Base-by-base conservation (phyloP, 64 coral and sea anemone species). In the Montipora capricornis region DNA sequence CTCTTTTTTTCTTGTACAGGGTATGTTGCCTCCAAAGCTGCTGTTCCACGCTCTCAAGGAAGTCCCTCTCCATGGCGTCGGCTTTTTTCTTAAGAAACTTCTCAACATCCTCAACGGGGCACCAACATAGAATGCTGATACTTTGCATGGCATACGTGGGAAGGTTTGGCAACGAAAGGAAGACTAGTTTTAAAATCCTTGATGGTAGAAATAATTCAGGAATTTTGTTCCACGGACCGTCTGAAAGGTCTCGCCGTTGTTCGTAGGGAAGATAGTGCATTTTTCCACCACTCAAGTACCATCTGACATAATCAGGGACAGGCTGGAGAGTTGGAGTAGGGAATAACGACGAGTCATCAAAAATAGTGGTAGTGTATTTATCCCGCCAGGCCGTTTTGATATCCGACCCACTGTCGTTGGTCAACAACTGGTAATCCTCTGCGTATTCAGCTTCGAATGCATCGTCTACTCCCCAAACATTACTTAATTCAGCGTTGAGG, bases 401-500 rank as follows among this genome's bases (percentile, higher is more conserved):
- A 10, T 29, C 67, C 20, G 77, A 37, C 20, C 62, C n/a, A 87
- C 70, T 87, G 44, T 58, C 70, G 62, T 93, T 93, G 61, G 48
- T 77, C n/a, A 93, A 24, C 12, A 93, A 87, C 53, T 87, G 37
- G n/a, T 93, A 87, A 76, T 93, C 91, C n/a, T 87, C 83, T 22
- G 15, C 52, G 82, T 93, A 93, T 75, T 47, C 87, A 6, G 74
- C 91, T 0, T 5, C 68, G 19, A 93, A 44, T 44, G 71, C 78
- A 13, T 8, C 47, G 26, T 93, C 75, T 8, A 93, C 17, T 29
- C 86, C 76, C 91, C 91, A 87, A 20, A 93, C 44, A 47, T 73
- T 75, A 68, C 81, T 73, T 19, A 93, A 13, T 49, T 93, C 75
- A 16, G 14, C 15, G 67, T 19, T 69, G 5, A 69, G 67, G 67